These are phyloP conservation scores for Orthonevra nobilis DNA, from an alignment of 2,888 invertebrate genomes.

Conservation along the genomic window DNA sequence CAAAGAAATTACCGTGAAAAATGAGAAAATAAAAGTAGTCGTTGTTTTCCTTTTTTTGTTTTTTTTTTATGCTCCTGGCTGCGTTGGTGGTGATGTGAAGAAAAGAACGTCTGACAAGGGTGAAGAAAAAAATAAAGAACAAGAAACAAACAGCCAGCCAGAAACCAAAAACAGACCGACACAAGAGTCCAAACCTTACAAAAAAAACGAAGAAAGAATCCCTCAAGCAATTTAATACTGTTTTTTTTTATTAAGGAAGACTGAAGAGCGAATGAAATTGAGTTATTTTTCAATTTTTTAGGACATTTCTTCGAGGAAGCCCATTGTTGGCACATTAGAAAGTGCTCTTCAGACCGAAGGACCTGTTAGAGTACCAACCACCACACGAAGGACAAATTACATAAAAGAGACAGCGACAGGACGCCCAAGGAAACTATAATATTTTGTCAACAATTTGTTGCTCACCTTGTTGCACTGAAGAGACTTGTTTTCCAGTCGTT, in stretches of 20 bases:
- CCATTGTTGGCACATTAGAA: conserved; percentile 24
- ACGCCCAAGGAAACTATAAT: conserved; percentile 54
- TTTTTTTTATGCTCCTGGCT: not conserved
- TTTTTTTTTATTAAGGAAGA: conserved; percentile 31
- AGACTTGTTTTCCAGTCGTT: too few relatives aligned
- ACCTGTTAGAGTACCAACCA: conserved; percentile 43
- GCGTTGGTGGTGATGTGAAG: not conserved
- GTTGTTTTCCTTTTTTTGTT: conserved; percentile 36
- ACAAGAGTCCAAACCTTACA: too few relatives aligned
- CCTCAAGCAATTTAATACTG: too few relatives aligned
- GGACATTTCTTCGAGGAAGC: conserved; percentile 23
- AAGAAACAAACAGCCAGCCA: not conserved
- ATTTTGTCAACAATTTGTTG: conserved; percentile 69
- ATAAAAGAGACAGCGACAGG: too few relatives aligned
- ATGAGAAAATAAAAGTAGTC: conserved; percentile 13
- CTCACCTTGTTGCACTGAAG: conserved; percentile 40
- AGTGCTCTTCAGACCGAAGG: conserved; percentile 14
- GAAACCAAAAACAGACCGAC: conserved; percentile 18
- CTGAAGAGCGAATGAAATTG: conserved; percentile 57
- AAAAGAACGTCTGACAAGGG: conserved; percentile 22
- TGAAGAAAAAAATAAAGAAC: conserved; percentile 17
- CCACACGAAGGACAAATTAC: conserved; percentile 50
- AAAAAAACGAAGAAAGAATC: too few relatives aligned
- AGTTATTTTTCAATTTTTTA: conserved; percentile 53
- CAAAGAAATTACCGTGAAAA: conserved; percentile 17